phyloP scores from a whole-genome alignment of 2,797 vertebrate species.

The Myiotriccus ornatus region DNA sequence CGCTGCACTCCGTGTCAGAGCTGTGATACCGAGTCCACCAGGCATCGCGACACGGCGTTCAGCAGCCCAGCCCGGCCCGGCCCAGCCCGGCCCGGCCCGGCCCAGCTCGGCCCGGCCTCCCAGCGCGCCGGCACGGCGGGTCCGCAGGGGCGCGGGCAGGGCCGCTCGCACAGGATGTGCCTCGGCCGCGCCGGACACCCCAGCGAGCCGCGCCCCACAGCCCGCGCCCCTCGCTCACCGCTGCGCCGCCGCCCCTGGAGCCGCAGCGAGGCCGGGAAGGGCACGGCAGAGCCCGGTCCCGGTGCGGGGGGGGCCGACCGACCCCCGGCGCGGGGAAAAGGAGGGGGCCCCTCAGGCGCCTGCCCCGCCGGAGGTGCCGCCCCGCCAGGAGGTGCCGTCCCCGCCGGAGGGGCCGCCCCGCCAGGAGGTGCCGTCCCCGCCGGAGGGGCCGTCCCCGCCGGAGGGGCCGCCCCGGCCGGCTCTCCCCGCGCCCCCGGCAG shows the following conservation, averaged over 20 bases:
- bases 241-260: neutral
- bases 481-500: no score
- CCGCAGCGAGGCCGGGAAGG: no score
- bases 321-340: accelerated
- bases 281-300: neutral
- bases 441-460: neutral
- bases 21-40: accelerated
- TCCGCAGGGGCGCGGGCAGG: neutral
- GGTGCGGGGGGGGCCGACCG: accelerated
- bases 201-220: neutral
- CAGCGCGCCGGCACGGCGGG: no score
- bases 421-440: neutral
- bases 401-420: neutral
- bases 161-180: neutral
- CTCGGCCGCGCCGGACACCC: neutral
- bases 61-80: neutral
- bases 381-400: neutral
- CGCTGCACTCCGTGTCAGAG: neutral
- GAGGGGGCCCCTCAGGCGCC: no score
- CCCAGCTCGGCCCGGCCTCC: no score
- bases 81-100: neutral
- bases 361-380: neutral
- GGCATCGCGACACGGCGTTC: accelerated
- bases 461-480: neutral
- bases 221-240: neutral